These are phyloP conservation scores for Eulacestoma nigropectus DNA, from an alignment of 2,113 vertebrate genomes.

Conservation along the genomic window DNA sequence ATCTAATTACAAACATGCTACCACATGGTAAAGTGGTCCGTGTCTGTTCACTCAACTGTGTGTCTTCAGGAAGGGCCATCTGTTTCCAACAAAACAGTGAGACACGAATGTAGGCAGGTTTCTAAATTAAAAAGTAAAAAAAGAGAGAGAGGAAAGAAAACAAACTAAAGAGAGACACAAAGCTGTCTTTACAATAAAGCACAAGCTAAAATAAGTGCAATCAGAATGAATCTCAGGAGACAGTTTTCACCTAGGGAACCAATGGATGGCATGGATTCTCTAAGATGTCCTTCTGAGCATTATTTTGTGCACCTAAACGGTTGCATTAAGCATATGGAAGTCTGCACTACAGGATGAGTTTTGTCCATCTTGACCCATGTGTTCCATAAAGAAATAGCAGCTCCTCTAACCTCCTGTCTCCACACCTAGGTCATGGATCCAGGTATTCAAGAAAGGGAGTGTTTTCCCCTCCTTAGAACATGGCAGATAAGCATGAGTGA, in stretches of 20 bases:
- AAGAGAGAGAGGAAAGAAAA: background rate
- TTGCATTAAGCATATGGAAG: background rate
- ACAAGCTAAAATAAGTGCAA: background rate
- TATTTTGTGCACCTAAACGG: background rate
- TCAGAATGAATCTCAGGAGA: background rate
- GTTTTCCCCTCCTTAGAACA: background rate
- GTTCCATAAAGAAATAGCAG: background rate
- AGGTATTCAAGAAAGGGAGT: background rate
- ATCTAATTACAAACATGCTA: conserved; percentile 59
- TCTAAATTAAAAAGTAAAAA: background rate
- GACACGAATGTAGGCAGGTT: conserved; percentile 23
- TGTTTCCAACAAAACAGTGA: conserved; percentile 46
- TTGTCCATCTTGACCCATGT: background rate
- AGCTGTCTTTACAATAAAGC: background rate
- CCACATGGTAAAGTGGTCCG: conserved; percentile 41
- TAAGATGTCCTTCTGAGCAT: background rate
- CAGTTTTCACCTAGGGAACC: background rate
- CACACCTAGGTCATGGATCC: background rate
- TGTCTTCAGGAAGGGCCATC: conserved; percentile 58
- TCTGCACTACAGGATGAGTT: background rate
- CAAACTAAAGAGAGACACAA: background rate
- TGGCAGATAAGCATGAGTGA: background rate
- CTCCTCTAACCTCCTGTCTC: background rate
- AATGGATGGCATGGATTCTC: background rate
- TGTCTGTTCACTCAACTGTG: conserved; percentile 51